Conservation (phyloP, 2,797 vertebrate species). For the Sebastes hubbsi region DNA sequence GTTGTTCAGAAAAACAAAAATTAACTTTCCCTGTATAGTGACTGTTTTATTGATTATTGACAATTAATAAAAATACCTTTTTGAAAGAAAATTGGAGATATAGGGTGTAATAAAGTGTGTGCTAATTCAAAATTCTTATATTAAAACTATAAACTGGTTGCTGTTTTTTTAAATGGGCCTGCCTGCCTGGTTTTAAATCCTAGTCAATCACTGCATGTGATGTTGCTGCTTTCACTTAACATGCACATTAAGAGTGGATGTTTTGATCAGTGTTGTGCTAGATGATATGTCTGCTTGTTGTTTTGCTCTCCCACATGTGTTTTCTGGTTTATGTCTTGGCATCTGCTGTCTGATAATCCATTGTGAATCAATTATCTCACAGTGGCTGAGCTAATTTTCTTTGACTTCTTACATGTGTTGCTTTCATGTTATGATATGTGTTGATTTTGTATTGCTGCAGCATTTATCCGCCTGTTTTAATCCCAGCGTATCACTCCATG, state of each 20-base stretch:
- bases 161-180: neutral
- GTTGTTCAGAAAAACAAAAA: too few species aligned
- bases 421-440: neutral
- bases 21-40: too few species aligned
- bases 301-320: slow-evolving; percentile 7
- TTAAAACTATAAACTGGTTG: neutral
- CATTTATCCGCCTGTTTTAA: neutral
- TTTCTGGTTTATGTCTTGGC: slow-evolving; percentile 15
- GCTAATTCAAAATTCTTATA: neutral
- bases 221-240: neutral
- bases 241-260: neutral
- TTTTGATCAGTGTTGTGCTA: neutral
- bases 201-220: neutral
- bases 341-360: slow-evolving; percentile 8
- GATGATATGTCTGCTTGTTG: neutral
- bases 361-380: neutral
- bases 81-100: neutral
- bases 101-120: neutral
- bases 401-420: neutral
- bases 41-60: too few species aligned
- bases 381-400: neutral
- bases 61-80: too few species aligned
- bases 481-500: neutral
- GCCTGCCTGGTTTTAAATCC: neutral
- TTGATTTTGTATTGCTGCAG: neutral